A percentile compares a stretch with the other conserved stretches of the same genome.
Conservation (phyloP, 2,888 invertebrate genomes). For the Euclidia mi region DNA sequence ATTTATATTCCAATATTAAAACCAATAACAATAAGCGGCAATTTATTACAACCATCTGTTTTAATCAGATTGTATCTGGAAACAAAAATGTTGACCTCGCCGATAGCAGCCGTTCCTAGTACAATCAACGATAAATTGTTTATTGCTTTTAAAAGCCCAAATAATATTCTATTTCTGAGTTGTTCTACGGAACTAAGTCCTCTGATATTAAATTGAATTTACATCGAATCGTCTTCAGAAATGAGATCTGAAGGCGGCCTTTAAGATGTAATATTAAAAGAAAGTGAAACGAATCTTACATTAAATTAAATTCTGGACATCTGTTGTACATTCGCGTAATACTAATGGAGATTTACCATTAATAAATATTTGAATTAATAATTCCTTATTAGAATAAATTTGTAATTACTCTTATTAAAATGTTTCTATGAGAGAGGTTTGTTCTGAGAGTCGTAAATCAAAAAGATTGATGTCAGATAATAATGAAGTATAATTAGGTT, state of each 20-base stretch:
- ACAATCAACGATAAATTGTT: constrained; percentile 62
- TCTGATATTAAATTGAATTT: constrained; percentile 74
- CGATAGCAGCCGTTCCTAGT: constrained; percentile 19
- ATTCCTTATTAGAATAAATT: constrained; percentile 62
- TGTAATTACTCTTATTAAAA: constrained; percentile 48
- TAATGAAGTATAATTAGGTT: too few relatives aligned
- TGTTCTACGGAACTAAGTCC: constrained; percentile 59
- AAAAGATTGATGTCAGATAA: too few relatives aligned
- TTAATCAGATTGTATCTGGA: constrained; percentile 37
- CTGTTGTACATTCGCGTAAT: constrained; percentile 78
- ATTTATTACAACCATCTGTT: constrained; percentile 19
- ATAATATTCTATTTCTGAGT: constrained; percentile 62
- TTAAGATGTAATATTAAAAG: constrained; percentile 79
- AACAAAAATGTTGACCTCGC: constrained; percentile 35
- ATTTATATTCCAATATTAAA: constrained; percentile 15
- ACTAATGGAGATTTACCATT: constrained; percentile 74
- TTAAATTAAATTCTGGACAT: constrained; percentile 86
- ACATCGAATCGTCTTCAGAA: constrained; percentile 71
- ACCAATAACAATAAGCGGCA: constrained; percentile 15
- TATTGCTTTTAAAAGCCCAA: constrained; percentile 59
- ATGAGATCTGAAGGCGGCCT: constrained; percentile 63
- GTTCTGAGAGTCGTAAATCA: too few relatives aligned
- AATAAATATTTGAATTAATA: constrained; percentile 80
- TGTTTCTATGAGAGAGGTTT: constrained; percentile 16
- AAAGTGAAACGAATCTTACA: constrained; percentile 77